Base-by-base conservation (phyloP, 2,888 invertebrate genomes). In the Sinhomidia bicolor region DNA sequence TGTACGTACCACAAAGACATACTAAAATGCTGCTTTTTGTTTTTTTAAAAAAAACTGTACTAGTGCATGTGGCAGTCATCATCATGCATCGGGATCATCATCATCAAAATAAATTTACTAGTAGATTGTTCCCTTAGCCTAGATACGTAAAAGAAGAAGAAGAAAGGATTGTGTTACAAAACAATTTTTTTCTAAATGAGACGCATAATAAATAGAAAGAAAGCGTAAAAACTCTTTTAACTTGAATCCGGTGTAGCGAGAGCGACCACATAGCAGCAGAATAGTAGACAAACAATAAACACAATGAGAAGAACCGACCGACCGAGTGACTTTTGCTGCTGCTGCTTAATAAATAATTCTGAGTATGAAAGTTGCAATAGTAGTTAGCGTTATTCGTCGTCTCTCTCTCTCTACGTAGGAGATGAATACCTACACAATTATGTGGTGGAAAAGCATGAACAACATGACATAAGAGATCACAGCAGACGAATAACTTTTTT, bases 111-210 rank as follows among this genome's bases (percentile, higher is more conserved):
- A 74, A 84, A 84, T 84, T 84, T 85, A 78, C 51, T 54, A 62
- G 84, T 60, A 44, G 76, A 84, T 60, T 74, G 54, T 76, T 65
- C 74, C 36, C 78, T 36, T 85, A 78, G 78, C 85, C 85, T 85
- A 78, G 60, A 76, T 74, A 44, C 71, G 71, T 44, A 71, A n/a
- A n/a, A n/a, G 44, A 71, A 74, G 26, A 47, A 47, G 47, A 74
- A 76, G 29, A 60, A 76, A 82, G 54, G 74, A 84, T 68, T 82
- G 74, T 44, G 76, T 84, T 84, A 44, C 84, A 60, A 76, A 29
- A n/a, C 29, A 51, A 26, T 68, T 17, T 41, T n/a, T 20, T 44
- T 41, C n/a, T 84, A 76, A 80, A 71, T 68, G 68, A 68, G 32
- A 71, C 71, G 32, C 36, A 71, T 71, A 71, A 71, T 82, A 54